phyloP scores from a whole-genome alignment of 2,888 invertebrate species.

The Hesperia comma region DNA sequence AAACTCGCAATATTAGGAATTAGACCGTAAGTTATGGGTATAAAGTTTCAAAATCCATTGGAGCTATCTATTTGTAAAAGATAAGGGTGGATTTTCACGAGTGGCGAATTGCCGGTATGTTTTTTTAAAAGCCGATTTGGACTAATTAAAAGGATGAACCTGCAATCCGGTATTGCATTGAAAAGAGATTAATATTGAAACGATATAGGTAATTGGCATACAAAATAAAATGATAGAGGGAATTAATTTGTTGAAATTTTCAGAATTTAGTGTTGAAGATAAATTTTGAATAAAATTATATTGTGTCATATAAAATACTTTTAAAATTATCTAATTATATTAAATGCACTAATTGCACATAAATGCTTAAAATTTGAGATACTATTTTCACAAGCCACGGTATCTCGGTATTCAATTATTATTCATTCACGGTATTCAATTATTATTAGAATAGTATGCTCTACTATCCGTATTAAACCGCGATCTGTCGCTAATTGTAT shows the following conservation, averaged over 20 bases:
- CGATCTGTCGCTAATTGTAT: too few species aligned
- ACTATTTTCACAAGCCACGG: too few species aligned
- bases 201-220: constrained; percentile 23
- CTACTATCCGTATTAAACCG: too few species aligned
- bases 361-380: too few species aligned
- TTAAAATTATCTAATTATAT: too few species aligned
- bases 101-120: constrained; percentile 23
- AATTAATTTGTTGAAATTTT: neutral
- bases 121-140: constrained; percentile 36
- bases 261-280: too few species aligned
- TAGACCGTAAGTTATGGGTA: neutral
- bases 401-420: too few species aligned
- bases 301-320: too few species aligned
- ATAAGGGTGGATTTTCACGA: constrained; percentile 31
- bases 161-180: constrained; percentile 23
- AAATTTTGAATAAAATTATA: too few species aligned
- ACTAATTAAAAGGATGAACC: constrained; percentile 41
- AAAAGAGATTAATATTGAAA: constrained; percentile 29
- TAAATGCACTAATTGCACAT: too few species aligned
- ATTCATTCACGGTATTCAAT: too few species aligned
- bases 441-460: too few species aligned
- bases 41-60: constrained; percentile 11
- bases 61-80: constrained; percentile 20
- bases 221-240: neutral
- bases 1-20: neutral